These are phyloP conservation scores for Vanacampus margaritifer DNA, from an alignment of 2,113 vertebrate genomes.

Conservation along the genomic window DNA sequence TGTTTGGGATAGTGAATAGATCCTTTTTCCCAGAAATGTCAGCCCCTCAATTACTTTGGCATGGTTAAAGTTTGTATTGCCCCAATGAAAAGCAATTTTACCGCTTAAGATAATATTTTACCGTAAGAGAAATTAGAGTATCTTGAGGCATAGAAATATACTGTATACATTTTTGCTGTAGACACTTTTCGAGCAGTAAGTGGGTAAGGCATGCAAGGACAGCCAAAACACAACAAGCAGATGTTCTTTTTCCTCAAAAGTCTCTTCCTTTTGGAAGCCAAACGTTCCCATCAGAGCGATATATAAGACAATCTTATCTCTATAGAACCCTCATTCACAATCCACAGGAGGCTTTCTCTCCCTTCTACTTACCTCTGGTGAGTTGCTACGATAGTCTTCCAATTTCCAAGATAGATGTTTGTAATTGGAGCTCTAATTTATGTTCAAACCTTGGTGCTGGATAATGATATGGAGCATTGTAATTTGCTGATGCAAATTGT, in stretches of 20 bases:
- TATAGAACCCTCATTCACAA: slow-evolving; percentile 49
- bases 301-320: slow-evolving; percentile 62
- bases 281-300: slow-evolving; percentile 42
- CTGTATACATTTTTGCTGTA: neutral
- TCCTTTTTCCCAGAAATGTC: slow-evolving; percentile 19
- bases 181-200: neutral
- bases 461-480: slow-evolving; percentile 78
- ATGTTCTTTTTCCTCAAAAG: slow-evolving; percentile 23
- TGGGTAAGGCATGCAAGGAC: slow-evolving; percentile 44
- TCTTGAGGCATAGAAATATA: neutral
- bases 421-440: slow-evolving; percentile 81
- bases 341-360: slow-evolving; percentile 53
- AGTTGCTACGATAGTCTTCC: slow-evolving; percentile 57
- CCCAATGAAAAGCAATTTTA: neutral
- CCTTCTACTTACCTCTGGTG: slow-evolving; percentile 55
- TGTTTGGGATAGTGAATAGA: too few species aligned
- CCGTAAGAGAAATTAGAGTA: slow-evolving; percentile 3
- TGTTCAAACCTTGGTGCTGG: slow-evolving; percentile 67
- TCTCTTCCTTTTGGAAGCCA: slow-evolving; percentile 37
- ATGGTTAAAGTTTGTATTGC: neutral
- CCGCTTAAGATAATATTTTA: slow-evolving; percentile 1
- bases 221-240: slow-evolving; percentile 43
- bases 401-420: slow-evolving; percentile 68
- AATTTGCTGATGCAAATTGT: slow-evolving; percentile 81
- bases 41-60: slow-evolving; percentile 14